phyloP scores from a whole-genome alignment of 2,888 invertebrate species.

The Drosophila kokeensis region DNA sequence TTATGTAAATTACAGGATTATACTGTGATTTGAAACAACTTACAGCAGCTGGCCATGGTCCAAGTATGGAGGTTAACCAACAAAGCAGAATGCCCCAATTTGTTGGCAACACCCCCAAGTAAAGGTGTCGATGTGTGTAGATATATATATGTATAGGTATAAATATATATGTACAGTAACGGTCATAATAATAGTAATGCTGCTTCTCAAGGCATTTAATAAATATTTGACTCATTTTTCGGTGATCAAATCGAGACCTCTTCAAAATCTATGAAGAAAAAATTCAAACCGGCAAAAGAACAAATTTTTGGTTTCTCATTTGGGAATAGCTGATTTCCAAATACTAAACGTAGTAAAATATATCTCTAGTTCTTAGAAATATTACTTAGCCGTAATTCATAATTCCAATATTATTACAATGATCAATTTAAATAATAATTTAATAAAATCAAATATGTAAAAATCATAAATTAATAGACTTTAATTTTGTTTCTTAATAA shows the following conservation, averaged over 20 bases:
- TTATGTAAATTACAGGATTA: constrained; percentile 82
- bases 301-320: background rate
- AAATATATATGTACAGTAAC: background rate
- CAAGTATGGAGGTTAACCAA: constrained; percentile 37
- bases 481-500: background rate
- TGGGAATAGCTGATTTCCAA: background rate
- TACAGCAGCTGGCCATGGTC: constrained; percentile 62
- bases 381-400: no score
- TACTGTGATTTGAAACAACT: constrained; percentile 73
- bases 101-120: constrained; percentile 11
- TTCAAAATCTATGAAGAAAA: background rate
- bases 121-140: constrained; percentile 51
- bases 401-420: background rate
- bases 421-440: background rate
- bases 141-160: background rate
- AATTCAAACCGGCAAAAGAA: background rate
- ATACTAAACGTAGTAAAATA: background rate
- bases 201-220: background rate
- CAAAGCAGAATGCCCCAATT: constrained; percentile 45
- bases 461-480: background rate
- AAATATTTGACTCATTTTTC: background rate
- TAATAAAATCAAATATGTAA: background rate
- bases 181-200: background rate
- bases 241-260: background rate
- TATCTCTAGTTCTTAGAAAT: background rate